These are phyloP conservation scores for Girardia tigrina DNA, from an alignment of 2,888 invertebrate species.

Conservation along the genomic window DNA sequence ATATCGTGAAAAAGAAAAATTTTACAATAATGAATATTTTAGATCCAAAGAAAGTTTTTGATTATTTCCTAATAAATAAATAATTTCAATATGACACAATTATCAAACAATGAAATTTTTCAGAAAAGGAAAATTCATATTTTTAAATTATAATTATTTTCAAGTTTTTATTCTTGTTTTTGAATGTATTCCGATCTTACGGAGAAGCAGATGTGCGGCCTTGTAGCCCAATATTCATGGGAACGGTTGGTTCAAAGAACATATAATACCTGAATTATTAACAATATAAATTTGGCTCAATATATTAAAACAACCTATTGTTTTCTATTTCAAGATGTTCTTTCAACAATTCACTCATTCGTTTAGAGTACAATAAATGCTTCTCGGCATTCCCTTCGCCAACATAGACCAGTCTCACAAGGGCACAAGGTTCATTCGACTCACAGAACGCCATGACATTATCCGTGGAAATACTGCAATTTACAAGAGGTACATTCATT, in stretches of 20 bases:
- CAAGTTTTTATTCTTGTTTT: too few relatives aligned
- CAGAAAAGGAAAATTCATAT: too few relatives aligned
- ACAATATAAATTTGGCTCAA: background rate
- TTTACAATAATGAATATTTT: too few relatives aligned
- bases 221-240: background rate
- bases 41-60: too few relatives aligned
- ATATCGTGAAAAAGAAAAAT: too few relatives aligned
- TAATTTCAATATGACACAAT: too few relatives aligned
- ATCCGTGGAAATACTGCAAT: background rate
- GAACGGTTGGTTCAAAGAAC: background rate
- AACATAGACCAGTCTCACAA: background rate
- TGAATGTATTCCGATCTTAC: too few relatives aligned
- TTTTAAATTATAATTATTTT: too few relatives aligned
- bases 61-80: too few relatives aligned
- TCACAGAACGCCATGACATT: background rate
- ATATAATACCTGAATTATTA: background rate
- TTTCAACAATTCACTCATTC: constrained; percentile 3
- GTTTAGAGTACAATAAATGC: background rate
- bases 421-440: background rate
- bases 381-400: background rate
- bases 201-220: background rate
- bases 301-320: background rate
- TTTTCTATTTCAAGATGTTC: background rate
- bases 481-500: background rate
- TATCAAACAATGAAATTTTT: too few relatives aligned